These are phyloP conservation scores for Cygnus buccinator DNA, from an alignment of 2,113 vertebrate genomes.

Conservation along the genomic window DNA sequence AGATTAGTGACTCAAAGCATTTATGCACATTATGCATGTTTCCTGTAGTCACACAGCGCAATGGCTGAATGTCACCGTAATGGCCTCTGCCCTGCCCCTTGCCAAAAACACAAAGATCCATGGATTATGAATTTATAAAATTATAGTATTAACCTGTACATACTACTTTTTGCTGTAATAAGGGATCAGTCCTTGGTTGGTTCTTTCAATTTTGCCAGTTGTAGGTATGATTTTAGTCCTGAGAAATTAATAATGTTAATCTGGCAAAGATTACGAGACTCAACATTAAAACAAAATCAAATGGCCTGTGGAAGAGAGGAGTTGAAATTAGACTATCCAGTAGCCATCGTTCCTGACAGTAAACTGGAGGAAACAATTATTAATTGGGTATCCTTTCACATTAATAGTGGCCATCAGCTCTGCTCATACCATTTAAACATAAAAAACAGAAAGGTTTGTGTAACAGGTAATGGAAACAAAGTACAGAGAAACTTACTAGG, in stretches of 20 bases:
- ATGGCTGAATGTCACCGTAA: not conserved
- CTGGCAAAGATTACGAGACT: not conserved
- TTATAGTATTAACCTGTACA: not conserved
- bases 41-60: not conserved
- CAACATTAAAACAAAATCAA: not conserved
- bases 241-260: not conserved
- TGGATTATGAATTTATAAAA: not conserved
- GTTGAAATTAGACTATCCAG: not conserved
- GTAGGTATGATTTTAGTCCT: not conserved
- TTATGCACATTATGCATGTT: fast-evolving
- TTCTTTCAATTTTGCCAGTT: not conserved
- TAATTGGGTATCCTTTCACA: not conserved
- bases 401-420: not conserved
- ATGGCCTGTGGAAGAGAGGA: not conserved
- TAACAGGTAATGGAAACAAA: not conserved
- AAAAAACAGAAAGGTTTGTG: not conserved
- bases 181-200: not conserved
- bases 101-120: not conserved
- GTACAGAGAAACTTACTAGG: not conserved
- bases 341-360: not conserved
- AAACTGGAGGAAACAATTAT: not conserved
- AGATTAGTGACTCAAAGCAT: too few species aligned
- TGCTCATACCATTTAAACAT: not conserved
- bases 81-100: not conserved
- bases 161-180: fast-evolving